Percentiles rank a stretch among this genome's conserved stretches.
Evolutionary conservation across 2,113 vertebrate genomes (phyloP).

Genomic region (Proterorhinus semilunaris): DNA sequence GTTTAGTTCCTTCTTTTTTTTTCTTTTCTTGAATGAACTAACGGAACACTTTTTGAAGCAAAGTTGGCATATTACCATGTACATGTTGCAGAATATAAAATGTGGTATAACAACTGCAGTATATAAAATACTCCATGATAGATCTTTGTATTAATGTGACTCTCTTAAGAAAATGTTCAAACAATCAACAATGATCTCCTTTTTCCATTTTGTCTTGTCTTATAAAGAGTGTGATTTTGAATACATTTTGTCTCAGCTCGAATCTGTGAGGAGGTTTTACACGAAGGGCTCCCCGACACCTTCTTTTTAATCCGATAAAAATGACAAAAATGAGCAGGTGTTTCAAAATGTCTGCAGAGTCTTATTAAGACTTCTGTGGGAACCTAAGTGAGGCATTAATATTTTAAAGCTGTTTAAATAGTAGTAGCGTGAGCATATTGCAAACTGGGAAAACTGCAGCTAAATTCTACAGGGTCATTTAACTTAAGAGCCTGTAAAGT

Average conservation of each 20-base stretch:
- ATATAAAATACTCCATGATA: conserved; percentile 74
- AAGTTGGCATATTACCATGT: conserved; percentile 73
- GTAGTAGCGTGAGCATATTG: background rate
- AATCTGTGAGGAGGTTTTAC: conserved; percentile 39
- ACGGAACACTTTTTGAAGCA: conserved; percentile 71
- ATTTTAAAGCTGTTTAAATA: background rate
- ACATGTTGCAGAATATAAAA: conserved; percentile 74
- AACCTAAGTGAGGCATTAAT: background rate
- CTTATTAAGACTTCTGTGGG: background rate
- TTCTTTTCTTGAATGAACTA: conserved; percentile 70
- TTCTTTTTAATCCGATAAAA: background rate
- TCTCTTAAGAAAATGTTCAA: conserved; percentile 76
- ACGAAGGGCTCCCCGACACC: background rate
- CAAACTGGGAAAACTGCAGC: background rate
- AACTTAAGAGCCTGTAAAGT: background rate
- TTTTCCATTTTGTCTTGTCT: conserved; percentile 76
- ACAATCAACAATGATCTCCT: conserved; percentile 60
- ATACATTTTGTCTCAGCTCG: conserved; percentile 51
- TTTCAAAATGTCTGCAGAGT: conserved; percentile 4
- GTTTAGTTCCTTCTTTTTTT: conserved; percentile 15
- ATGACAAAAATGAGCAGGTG: conserved; percentile 14
- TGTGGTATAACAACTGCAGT: conserved; percentile 74
- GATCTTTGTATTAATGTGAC: conserved; percentile 75
- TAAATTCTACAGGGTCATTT: background rate
- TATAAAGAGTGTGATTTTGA: conserved; percentile 73